These are phyloP conservation scores for Orthosia incerta DNA, from an alignment of 2,888 invertebrate species.

Conservation along the genomic window DNA sequence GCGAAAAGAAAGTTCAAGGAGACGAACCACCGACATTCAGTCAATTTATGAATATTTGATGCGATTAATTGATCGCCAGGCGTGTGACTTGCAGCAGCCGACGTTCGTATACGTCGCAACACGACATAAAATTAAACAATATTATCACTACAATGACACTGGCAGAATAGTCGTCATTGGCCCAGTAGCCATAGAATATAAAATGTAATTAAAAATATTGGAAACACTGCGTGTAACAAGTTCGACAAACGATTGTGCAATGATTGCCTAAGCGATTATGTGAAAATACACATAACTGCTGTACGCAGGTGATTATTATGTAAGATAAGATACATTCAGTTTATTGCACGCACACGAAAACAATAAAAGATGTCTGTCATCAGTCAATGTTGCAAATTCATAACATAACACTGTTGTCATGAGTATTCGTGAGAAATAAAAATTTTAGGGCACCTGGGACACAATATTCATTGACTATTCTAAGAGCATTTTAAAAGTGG, in stretches of 20 bases:
- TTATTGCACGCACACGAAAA: conserved; percentile 33
- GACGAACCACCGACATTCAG: conserved; percentile 66
- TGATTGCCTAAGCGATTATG: conserved; percentile 49
- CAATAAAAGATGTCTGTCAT: conserved; percentile 4
- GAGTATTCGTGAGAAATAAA: background rate
- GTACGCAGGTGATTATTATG: conserved; percentile 26
- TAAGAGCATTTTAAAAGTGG: conserved; percentile 4
- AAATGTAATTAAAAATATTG: conserved; percentile 16
- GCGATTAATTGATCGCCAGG: conserved; percentile 75
- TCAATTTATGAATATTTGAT: conserved; percentile 80
- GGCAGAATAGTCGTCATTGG: no score
- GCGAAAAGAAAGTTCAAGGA: conserved; percentile 83
- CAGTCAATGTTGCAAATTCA: conserved; percentile 4
- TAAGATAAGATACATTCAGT: conserved; percentile 49
- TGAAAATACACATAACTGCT: conserved; percentile 51
- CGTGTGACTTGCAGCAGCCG: conserved; percentile 81
- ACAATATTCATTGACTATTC: background rate
- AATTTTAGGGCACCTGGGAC: background rate
- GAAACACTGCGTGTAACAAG: conserved; percentile 22
- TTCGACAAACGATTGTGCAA: conserved; percentile 54
- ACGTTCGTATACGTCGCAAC: conserved; percentile 27
- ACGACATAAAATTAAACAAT: conserved; percentile 8
- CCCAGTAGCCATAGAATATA: no score
- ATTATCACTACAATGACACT: no score
- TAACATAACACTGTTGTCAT: background rate